Conservation (phyloP, 2,113 vertebrate genomes). For the Pachycephala philippinensis region DNA sequence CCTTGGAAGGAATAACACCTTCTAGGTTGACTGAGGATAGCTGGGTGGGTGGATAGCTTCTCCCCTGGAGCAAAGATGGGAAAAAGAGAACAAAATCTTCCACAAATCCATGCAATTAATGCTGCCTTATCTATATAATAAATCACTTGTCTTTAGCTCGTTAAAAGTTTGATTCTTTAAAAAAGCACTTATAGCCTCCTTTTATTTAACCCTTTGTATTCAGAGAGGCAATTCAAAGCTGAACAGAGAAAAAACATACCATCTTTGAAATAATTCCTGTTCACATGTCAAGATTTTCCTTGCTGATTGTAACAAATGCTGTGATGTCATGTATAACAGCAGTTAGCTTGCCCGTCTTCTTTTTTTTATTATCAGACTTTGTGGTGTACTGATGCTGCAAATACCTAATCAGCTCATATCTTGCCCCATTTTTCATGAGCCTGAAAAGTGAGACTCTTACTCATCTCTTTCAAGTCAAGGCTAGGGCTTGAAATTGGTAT, state of each 20-base stretch:
- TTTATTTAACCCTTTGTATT: background rate
- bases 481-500: background rate
- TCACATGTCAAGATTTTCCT: background rate
- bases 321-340: background rate
- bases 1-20: background rate
- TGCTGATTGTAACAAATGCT: background rate
- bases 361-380: background rate
- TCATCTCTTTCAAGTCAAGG: background rate
- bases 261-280: background rate
- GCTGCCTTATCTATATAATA: background rate
- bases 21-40: background rate
- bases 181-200: background rate
- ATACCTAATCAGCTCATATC: background rate
- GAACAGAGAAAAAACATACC: background rate
- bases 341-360: background rate
- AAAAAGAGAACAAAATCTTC: background rate
- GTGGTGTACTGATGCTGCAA: background rate
- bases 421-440: background rate
- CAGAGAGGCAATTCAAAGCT: background rate
- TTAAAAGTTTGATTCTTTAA: background rate
- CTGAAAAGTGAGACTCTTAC: background rate
- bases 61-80: background rate
- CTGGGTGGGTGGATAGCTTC: background rate
- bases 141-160: background rate
- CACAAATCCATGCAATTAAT: background rate